Percentiles rank a stretch among this genome's conserved stretches.
Conservation (phyloP, 92 coral and sea anemone species). For the Desmophyllum pertusum region DNA sequence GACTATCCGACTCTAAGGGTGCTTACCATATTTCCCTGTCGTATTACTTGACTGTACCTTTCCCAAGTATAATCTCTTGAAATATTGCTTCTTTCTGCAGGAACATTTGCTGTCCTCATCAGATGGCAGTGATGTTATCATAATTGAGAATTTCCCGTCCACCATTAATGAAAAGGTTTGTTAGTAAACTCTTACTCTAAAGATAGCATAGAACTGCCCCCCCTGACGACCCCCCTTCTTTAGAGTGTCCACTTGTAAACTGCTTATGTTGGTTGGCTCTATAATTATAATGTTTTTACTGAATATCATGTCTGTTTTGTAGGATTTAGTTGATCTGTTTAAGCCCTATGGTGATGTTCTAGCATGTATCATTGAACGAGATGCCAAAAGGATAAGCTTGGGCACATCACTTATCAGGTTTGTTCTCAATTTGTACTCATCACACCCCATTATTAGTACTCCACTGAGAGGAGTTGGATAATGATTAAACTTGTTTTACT, state of each 20-base stretch:
- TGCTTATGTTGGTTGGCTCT: not conserved
- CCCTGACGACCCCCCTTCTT: too few species aligned
- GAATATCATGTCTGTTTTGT: not conserved
- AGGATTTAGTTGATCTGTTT: slow-evolving; percentile 38
- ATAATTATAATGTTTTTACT: not conserved
- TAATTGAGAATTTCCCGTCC: slow-evolving; percentile 40
- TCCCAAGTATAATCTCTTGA: not conserved
- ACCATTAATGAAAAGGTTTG: slow-evolving; percentile 39
- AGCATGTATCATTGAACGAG: slow-evolving; percentile 40
- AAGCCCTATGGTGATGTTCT: slow-evolving; percentile 41
- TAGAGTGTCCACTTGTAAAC: not conserved
- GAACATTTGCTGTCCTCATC: slow-evolving; percentile 22
- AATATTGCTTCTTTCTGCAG: not conserved
- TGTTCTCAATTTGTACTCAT: too few species aligned
- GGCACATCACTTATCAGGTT: slow-evolving; percentile 48
- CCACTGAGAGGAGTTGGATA: too few species aligned
- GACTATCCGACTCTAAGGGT: too few species aligned
- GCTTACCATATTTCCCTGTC: too few species aligned
- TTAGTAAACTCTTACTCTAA: not conserved
- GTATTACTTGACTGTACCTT: too few species aligned
- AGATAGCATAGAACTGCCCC: not conserved
- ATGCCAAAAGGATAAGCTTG: not conserved
- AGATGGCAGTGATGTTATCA: slow-evolving; percentile 44
- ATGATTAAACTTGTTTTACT: too few species aligned
- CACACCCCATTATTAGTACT: too few species aligned